Evolutionary conservation across 2,113 vertebrate species (phyloP).

Genomic region (Pampusana beccarii): DNA sequence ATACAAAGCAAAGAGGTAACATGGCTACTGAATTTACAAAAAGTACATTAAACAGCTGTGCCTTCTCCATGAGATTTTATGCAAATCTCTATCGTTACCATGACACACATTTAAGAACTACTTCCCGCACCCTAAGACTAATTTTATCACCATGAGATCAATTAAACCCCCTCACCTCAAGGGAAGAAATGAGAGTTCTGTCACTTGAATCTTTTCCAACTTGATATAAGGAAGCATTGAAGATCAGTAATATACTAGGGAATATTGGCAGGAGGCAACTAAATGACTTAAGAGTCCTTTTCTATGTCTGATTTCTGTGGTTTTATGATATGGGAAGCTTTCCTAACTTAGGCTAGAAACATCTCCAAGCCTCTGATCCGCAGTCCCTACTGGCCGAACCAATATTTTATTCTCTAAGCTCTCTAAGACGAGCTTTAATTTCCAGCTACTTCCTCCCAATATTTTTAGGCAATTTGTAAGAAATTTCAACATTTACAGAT

Average conservation of each 20-base stretch:
- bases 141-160: slow-evolving; percentile 1
- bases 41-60: neutral
- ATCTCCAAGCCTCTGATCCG: neutral
- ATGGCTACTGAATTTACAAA: neutral
- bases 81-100: neutral
- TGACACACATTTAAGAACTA: neutral
- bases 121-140: neutral
- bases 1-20: neutral
- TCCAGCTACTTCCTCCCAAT: neutral
- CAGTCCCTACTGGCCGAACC: neutral
- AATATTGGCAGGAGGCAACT: neutral
- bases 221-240: neutral
- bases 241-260: neutral
- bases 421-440: neutral
- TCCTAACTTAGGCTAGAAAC: neutral
- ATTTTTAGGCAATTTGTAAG: neutral
- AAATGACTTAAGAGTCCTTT: neutral
- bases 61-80: neutral
- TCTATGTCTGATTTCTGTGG: neutral
- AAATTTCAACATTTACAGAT: neutral
- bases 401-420: neutral
- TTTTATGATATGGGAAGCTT: neutral
- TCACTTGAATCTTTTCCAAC: neutral
- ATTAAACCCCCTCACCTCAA: neutral
- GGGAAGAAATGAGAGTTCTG: neutral